These are phyloP conservation scores for Tricholaema leucomelas DNA, from an alignment of 2,113 vertebrate species.

Conservation along the genomic window DNA sequence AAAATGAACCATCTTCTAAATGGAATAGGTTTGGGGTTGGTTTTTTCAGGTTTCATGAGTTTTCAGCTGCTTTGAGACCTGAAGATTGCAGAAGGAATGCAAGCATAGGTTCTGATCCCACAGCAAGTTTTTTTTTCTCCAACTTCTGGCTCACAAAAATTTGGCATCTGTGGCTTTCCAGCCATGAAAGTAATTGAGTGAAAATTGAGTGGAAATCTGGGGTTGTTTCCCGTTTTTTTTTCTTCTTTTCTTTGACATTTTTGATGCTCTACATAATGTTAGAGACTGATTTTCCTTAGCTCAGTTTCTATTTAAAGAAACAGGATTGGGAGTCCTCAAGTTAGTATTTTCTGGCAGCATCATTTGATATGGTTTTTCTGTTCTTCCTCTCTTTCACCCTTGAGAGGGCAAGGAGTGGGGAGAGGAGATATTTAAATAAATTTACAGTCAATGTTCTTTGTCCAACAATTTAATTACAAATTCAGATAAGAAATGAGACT, in stretches of 20 bases:
- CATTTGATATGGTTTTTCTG: not conserved
- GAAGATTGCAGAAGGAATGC: conserved; percentile 2
- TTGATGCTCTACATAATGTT: not conserved
- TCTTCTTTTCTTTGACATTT: not conserved
- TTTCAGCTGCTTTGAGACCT: not conserved
- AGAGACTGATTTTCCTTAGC: not conserved
- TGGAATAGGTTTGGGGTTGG: not conserved
- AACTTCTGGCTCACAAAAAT: conserved; percentile 34
- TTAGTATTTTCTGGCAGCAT: not conserved
- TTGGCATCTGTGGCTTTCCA: conserved; percentile 2
- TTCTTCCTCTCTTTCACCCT: not conserved
- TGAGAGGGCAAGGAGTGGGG: fast-evolving
- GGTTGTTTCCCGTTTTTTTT: not conserved
- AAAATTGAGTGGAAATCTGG: conserved; percentile 5
- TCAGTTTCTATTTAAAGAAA: not conserved
- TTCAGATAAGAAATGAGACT: not conserved
- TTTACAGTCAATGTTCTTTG: not conserved
- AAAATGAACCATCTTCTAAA: not conserved
- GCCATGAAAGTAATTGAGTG: not conserved
- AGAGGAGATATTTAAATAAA: not conserved
- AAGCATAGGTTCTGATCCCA: conserved; percentile 23
- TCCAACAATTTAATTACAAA: not conserved
- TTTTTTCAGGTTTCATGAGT: not conserved
- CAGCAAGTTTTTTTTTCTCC: not conserved
- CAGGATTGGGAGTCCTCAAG: not conserved